A percentile compares a stretch with the other conserved stretches of the same genome.
These are phyloP conservation scores for Heterodera schachtii DNA, from an alignment of 1,140 invertebrate genomes.

Conservation along the genomic window DNA sequence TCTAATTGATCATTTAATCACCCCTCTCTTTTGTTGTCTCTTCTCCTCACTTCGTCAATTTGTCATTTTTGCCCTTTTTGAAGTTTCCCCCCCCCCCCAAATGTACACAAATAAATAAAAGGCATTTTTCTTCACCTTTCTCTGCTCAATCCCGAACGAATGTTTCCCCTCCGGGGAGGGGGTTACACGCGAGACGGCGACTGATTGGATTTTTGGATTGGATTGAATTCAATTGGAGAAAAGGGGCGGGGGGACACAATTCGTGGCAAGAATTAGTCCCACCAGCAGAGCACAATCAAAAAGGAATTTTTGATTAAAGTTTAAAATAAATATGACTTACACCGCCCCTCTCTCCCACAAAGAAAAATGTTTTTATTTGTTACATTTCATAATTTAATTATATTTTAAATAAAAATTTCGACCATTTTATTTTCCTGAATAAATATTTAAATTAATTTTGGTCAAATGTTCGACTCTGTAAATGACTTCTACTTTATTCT, in stretches of 20 bases:
- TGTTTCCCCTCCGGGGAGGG: neutral
- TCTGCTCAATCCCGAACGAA: neutral
- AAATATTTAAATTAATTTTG: too few species aligned
- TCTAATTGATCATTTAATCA: too few species aligned
- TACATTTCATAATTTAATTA: too few species aligned
- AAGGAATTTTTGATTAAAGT: too few species aligned
- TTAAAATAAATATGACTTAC: too few species aligned
- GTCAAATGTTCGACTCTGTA: too few species aligned
- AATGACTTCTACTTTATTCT: too few species aligned
- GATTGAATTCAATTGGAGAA: neutral
- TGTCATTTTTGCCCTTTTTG: neutral
- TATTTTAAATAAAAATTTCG: too few species aligned
- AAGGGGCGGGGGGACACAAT: neutral
- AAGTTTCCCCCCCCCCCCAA: neutral
- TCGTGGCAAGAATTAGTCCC: neutral
- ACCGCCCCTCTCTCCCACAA: too few species aligned
- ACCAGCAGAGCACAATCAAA: neutral
- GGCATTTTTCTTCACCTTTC: neutral
- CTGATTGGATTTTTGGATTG: constrained; percentile 6
- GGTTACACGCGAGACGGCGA: neutral
- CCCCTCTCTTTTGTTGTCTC: neutral
- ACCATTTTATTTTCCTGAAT: too few species aligned
- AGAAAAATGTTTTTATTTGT: too few species aligned
- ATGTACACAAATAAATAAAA: neutral
- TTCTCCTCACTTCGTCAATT: neutral